phyloP scores from a whole-genome alignment of 2,797 vertebrate genomes.

The Ciconia nigra region DNA sequence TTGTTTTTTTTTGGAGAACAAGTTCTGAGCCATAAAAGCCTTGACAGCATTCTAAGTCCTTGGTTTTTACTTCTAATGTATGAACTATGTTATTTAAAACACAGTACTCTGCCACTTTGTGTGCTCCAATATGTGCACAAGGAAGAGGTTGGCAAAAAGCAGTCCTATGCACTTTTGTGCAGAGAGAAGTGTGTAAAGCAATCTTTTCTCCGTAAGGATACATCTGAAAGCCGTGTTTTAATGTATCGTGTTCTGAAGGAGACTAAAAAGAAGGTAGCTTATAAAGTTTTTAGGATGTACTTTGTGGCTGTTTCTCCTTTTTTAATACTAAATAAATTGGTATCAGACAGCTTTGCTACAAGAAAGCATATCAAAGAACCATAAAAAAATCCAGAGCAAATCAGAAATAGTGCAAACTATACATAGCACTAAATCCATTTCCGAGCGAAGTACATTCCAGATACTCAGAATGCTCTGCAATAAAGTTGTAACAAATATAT shows the following conservation, averaged over 20 bases:
- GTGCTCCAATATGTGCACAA: background rate
- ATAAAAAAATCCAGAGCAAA: constrained; percentile 2
- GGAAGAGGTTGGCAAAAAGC: background rate
- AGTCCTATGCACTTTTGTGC: background rate
- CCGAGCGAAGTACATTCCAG: background rate
- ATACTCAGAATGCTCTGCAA: constrained; percentile 5
- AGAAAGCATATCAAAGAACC: constrained; percentile 5
- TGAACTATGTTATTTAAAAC: background rate
- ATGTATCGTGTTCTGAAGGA: background rate
- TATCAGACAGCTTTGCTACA: constrained; percentile 56
- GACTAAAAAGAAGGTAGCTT: background rate
- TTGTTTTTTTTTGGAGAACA: background rate
- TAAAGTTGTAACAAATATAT: background rate
- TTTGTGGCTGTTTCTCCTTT: constrained; percentile 39
- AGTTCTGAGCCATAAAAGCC: background rate
- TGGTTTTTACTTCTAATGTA: background rate
- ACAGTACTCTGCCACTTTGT: background rate
- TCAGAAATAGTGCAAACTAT: background rate
- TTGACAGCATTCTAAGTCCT: background rate
- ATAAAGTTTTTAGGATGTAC: background rate
- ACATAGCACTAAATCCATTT: background rate
- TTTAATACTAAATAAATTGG: background rate
- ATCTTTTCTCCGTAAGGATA: background rate
- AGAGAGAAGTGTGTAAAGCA: background rate
- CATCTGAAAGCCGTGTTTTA: background rate